Percentiles rank a stretch among this genome's conserved stretches.
Evolutionary conservation across 2,888 invertebrate species (phyloP).

Genomic region (Polia nebulosa): DNA sequence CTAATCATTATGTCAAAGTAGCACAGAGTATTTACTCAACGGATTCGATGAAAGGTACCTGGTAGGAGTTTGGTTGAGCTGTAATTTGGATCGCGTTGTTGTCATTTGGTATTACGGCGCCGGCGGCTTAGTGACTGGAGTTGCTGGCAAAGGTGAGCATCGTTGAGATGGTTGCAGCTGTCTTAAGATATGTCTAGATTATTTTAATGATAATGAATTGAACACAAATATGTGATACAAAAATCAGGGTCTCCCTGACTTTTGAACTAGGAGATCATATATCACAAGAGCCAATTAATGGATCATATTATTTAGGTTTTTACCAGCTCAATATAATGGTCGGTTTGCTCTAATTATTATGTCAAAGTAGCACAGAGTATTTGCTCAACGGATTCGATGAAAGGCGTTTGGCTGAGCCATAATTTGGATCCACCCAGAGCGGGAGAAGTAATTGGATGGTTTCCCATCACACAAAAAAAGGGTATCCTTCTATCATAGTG

Average conservation of each 20-base stretch:
- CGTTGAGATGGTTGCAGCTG: neutral
- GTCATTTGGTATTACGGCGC: neutral
- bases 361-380: conserved; percentile 42
- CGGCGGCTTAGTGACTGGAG: neutral
- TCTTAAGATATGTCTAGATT: too few relatives aligned
- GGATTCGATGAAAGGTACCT: conserved; percentile 23
- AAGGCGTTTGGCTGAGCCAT: conserved; percentile 9
- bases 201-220: too few relatives aligned
- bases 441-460: too few relatives aligned
- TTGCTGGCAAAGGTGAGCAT: neutral
- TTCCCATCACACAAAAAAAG: too few relatives aligned
- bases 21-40: conserved; percentile 40
- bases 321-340: conserved; percentile 42
- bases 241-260: too few relatives aligned
- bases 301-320: too few relatives aligned
- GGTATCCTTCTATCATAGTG: too few relatives aligned
- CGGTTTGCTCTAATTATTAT: conserved; percentile 48
- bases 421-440: conserved; percentile 13
- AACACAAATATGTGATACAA: too few relatives aligned
- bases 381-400: conserved; percentile 40
- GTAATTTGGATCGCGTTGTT: conserved; percentile 5
- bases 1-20: conserved; percentile 52
- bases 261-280: too few relatives aligned
- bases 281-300: too few relatives aligned
- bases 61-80: neutral